A percentile compares a stretch with the other conserved stretches of the same genome.
Conservation (phyloP, 2,888 invertebrate genomes). For the Spodoptera exigua region DNA sequence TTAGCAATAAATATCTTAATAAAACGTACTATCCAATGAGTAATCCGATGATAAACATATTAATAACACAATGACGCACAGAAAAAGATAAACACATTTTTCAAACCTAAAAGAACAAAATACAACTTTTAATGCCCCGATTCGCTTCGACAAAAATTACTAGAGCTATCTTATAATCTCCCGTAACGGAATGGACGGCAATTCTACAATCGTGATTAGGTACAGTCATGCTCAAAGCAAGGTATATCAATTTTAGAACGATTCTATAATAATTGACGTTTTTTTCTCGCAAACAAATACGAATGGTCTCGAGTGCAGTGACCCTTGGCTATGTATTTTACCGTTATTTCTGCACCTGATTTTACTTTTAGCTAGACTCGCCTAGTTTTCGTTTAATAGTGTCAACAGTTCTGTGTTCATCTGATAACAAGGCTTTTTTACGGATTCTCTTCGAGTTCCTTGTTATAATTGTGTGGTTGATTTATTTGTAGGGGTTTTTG, state of each 20-base stretch:
- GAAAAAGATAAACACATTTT: constrained; percentile 4
- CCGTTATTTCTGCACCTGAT: constrained; percentile 67
- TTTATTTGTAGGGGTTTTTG: not conserved
- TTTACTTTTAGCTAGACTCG: constrained; percentile 76
- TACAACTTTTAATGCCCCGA: constrained; percentile 38
- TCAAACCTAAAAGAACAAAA: constrained; percentile 28
- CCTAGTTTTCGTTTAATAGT: constrained; percentile 40
- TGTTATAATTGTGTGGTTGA: constrained; percentile 2
- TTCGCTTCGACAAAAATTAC: constrained; percentile 36
- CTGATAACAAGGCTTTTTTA: constrained; percentile 42
- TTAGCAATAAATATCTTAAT: too few species aligned
- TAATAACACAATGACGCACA: constrained; percentile 11
- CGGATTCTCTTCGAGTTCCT: constrained; percentile 4
- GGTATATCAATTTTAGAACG: constrained; percentile 45
- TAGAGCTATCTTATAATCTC: constrained; percentile 48
- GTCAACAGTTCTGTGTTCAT: constrained; percentile 37
- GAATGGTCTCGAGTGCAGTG: constrained; percentile 58
- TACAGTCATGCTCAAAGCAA: constrained; percentile 37
- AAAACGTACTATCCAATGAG: too few species aligned
- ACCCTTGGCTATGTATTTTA: constrained; percentile 65
- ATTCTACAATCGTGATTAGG: constrained; percentile 52
- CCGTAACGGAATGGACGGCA: constrained; percentile 48
- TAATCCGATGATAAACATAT: not conserved
- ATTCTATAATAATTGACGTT: constrained; percentile 60
- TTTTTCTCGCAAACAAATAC: constrained; percentile 70